phyloP scores from a whole-genome alignment of 2,113 vertebrate species.

The Progne subis region DNA sequence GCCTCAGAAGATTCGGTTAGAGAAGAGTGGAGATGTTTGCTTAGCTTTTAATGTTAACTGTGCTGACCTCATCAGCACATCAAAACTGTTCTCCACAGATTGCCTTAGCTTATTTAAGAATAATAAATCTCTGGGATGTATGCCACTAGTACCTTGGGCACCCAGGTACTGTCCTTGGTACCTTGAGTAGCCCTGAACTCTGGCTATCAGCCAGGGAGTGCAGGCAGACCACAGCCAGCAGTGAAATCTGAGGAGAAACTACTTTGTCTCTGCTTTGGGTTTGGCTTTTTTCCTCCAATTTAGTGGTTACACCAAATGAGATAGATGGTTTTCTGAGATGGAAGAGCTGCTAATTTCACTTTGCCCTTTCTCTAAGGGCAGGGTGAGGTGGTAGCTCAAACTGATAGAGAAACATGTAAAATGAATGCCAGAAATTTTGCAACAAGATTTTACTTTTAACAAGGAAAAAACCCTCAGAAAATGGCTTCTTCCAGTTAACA shows the following conservation, averaged over 20 bases:
- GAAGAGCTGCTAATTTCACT: not conserved
- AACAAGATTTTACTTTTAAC: not conserved
- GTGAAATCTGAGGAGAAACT: not conserved
- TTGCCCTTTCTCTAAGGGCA: not conserved
- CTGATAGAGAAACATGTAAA: not conserved
- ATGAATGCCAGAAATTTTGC: not conserved
- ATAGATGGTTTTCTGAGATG: not conserved
- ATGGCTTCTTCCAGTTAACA: not conserved
- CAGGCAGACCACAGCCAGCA: not conserved
- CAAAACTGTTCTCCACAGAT: not conserved
- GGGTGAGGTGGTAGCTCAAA: rapidly evolving
- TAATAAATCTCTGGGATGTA: not conserved
- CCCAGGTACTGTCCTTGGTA: not conserved
- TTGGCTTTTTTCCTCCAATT: not conserved
- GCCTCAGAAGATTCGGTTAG: not conserved
- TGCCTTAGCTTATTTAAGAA: not conserved
- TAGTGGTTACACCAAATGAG: not conserved
- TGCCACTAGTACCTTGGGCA: not conserved
- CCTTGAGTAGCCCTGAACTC: not conserved
- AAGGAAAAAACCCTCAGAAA: not conserved
- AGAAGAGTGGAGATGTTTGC: not conserved
- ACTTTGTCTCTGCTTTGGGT: not conserved
- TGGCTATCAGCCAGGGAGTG: not conserved
- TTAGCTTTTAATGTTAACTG: not conserved
- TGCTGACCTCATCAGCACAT: not conserved